These are phyloP conservation scores for Amblyraja radiata DNA, from an alignment of 2,797 vertebrate species.

Conservation along the genomic window DNA sequence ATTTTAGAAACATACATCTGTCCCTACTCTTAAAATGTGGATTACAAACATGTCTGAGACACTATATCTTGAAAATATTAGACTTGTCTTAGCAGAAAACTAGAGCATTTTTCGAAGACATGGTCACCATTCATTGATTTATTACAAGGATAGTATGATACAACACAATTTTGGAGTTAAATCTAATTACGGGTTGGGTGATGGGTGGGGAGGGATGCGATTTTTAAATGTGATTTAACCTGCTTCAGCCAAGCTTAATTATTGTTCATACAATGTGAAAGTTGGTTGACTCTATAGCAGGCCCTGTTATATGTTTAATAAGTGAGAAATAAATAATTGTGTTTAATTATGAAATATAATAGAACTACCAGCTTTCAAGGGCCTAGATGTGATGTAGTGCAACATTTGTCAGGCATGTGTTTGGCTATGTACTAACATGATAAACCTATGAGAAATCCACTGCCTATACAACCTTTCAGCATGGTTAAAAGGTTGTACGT, in stretches of 20 bases:
- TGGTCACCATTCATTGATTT: no score
- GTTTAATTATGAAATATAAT: background rate
- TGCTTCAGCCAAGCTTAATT: background rate
- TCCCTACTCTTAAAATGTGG: no score
- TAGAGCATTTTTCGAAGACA: no score
- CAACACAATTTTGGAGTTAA: no score
- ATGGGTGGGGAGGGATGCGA: no score
- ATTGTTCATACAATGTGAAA: background rate
- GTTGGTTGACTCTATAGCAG: constrained; percentile 10
- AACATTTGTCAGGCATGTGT: background rate
- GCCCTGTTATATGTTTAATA: constrained; percentile 10
- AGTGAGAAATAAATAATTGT: background rate
- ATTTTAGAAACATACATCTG: no score
- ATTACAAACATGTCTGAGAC: no score
- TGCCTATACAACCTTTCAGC: background rate
- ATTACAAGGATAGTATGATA: no score
- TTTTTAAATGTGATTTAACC: background rate
- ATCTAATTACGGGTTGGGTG: no score
- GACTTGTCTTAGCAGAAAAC: no score
- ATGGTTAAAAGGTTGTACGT: no score
- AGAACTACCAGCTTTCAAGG: background rate
- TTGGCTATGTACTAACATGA: background rate
- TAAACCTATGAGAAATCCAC: background rate
- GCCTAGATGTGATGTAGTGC: background rate
- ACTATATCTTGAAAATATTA: no score